These are phyloP conservation scores for Cyphomyrus discorhynchus DNA, from an alignment of 2,113 vertebrate species.

Conservation along the genomic window DNA sequence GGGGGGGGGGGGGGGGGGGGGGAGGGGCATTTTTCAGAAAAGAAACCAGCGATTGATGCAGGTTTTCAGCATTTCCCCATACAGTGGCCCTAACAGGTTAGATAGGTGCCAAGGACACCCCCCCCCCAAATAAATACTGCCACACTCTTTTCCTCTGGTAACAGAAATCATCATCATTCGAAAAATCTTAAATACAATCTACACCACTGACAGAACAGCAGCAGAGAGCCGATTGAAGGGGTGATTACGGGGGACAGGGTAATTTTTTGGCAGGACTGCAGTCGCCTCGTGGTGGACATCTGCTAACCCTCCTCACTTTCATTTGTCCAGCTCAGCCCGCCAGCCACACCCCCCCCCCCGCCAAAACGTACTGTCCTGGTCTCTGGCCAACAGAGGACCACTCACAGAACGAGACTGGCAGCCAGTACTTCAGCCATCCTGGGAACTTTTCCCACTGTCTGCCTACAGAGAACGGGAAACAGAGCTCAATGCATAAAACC, in stretches of 20 bases:
- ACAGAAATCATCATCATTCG: not conserved
- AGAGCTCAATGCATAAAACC: not conserved
- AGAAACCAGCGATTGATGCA: not conserved
- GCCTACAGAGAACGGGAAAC: not conserved
- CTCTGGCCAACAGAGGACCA: not conserved
- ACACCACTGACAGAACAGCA: not conserved
- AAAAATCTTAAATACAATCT: not conserved
- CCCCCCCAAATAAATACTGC: not conserved
- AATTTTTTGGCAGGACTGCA: not conserved
- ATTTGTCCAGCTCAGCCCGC: not conserved
- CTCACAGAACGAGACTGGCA: not conserved
- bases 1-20: no score
- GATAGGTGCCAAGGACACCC: not conserved
- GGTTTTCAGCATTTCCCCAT: not conserved
- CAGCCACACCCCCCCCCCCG: not conserved
- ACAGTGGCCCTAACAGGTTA: not conserved
- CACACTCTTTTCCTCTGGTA: no score
- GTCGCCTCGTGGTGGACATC: not conserved
- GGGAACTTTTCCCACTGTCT: not conserved
- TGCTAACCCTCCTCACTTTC: not conserved
- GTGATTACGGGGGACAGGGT: not conserved
- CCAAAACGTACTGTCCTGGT: not conserved
- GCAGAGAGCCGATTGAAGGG: not conserved
- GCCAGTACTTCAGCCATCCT: conserved; percentile 3
- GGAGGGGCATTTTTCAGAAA: not conserved